A percentile compares a stretch with the other conserved stretches of the same genome.
Conservation (phyloP, 2,888 invertebrate species). For the Tenthredo livida region DNA sequence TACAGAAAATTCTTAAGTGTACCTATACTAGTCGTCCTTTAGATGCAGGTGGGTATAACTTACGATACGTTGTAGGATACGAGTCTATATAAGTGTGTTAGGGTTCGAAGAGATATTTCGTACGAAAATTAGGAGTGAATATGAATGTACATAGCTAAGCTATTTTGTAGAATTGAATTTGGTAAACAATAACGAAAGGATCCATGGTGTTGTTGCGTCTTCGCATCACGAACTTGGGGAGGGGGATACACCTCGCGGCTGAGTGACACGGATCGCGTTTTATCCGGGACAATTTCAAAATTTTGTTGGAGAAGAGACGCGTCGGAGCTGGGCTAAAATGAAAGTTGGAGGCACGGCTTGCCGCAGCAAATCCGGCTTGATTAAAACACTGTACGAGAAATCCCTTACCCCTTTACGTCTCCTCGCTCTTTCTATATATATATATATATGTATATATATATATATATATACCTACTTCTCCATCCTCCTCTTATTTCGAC, state of each 20-base stretch:
- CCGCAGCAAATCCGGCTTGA: slow-evolving; percentile 78
- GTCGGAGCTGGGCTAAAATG: slow-evolving; percentile 72
- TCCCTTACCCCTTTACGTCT: slow-evolving; percentile 71
- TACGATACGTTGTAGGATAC: neutral
- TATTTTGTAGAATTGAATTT: slow-evolving; percentile 23
- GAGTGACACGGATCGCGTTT: slow-evolving; percentile 69
- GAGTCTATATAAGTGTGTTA: too few relatives aligned
- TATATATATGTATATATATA: slow-evolving; percentile 42
- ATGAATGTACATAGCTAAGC: neutral
- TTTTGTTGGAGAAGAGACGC: slow-evolving; percentile 60
- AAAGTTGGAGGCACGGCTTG: slow-evolving; percentile 77
- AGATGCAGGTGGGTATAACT: too few relatives aligned
- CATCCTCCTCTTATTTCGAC: slow-evolving; percentile 59
- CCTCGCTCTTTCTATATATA: slow-evolving; percentile 51
- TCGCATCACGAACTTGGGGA: slow-evolving; percentile 36
- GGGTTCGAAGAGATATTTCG: neutral
- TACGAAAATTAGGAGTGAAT: neutral
- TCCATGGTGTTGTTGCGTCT: slow-evolving; percentile 28
- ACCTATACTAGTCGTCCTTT: neutral
- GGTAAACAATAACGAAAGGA: slow-evolving; percentile 31
- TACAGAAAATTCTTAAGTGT: neutral
- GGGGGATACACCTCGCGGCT: slow-evolving; percentile 56
- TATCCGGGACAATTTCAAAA: slow-evolving; percentile 72
- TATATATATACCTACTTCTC: slow-evolving; percentile 59
- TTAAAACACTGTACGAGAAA: slow-evolving; percentile 78